Evolutionary conservation across 2,113 vertebrate genomes (phyloP).

Genomic region (Geococcyx californianus): DNA sequence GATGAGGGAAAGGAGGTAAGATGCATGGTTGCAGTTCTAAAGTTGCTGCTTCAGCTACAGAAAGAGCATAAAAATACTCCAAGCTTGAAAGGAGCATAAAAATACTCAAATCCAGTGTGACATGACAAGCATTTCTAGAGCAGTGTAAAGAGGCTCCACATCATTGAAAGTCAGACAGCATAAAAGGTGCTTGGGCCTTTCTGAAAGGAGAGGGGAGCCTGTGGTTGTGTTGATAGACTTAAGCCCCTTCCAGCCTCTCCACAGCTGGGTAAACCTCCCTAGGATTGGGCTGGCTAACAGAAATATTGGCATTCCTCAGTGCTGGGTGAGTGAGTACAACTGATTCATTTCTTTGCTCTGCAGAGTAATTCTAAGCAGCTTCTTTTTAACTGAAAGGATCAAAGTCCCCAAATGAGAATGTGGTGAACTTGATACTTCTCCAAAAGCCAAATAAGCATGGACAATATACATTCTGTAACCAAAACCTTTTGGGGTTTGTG

Average conservation of each 20-base stretch:
- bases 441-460: conserved; percentile 64
- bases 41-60: background rate
- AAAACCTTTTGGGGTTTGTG: conserved; percentile 64
- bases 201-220: background rate
- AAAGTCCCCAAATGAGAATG: conserved; percentile 65
- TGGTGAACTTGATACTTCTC: conserved; percentile 69
- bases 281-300: conserved; percentile 61
- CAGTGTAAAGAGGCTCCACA: background rate
- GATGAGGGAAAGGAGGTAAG: background rate
- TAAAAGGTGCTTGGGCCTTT: conserved; percentile 26
- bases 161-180: background rate
- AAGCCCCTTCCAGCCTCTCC: conserved; percentile 52
- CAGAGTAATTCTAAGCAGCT: conserved; percentile 59
- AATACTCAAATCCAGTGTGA: background rate
- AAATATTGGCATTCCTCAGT: conserved; percentile 60
- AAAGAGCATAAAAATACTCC: background rate
- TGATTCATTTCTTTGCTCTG: conserved; percentile 63
- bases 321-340: conserved; percentile 56
- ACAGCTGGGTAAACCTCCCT: conserved; percentile 63
- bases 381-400: conserved; percentile 68
- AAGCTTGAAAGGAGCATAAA: background rate
- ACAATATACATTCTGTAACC: conserved; percentile 72
- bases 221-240: conserved; percentile 55
- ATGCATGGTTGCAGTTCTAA: fast-evolving
- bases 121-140: background rate